Evolutionary conservation across 2,113 vertebrate genomes (phyloP).

Genomic region (Rana temporaria): DNA sequence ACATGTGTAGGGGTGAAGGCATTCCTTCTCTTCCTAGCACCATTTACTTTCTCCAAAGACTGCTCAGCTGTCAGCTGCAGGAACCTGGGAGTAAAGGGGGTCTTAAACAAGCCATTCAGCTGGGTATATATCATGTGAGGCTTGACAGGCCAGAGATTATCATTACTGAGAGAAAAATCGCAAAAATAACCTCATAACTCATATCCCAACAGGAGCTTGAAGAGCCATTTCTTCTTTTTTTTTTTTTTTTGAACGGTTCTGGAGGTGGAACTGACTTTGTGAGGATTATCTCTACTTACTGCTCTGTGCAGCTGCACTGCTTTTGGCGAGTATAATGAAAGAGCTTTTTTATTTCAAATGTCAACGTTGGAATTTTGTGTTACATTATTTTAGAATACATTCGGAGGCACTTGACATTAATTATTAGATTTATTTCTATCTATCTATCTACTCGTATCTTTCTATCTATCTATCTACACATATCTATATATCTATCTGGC

Average conservation of each 20-base stretch:
- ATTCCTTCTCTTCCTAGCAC: neutral
- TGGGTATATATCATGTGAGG: conserved; percentile 35
- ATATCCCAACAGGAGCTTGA: conserved; percentile 28
- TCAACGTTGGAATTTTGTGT: too few relatives aligned
- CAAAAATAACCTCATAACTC: conserved; percentile 9
- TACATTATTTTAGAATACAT: too few relatives aligned
- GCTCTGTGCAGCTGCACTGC: neutral
- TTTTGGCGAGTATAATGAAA: neutral
- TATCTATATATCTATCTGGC: too few relatives aligned
- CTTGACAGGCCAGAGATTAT: conserved; percentile 25
- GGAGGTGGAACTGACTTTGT: neutral
- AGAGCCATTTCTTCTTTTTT: neutral
- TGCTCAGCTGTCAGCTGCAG: conserved; percentile 7
- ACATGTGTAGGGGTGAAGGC: neutral
- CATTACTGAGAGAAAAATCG: neutral
- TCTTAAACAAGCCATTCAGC: conserved; percentile 11
- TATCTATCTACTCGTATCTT: too few relatives aligned
- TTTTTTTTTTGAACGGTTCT: neutral
- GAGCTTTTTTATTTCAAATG: too few relatives aligned
- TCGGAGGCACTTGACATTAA: too few relatives aligned
- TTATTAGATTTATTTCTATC: too few relatives aligned
- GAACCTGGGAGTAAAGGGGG: neutral
- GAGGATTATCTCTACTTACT: neutral
- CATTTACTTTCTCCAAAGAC: neutral
- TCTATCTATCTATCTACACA: too few relatives aligned